Conservation (phyloP, 2,888 invertebrate genomes). For the Drosophila stalkeri region DNA sequence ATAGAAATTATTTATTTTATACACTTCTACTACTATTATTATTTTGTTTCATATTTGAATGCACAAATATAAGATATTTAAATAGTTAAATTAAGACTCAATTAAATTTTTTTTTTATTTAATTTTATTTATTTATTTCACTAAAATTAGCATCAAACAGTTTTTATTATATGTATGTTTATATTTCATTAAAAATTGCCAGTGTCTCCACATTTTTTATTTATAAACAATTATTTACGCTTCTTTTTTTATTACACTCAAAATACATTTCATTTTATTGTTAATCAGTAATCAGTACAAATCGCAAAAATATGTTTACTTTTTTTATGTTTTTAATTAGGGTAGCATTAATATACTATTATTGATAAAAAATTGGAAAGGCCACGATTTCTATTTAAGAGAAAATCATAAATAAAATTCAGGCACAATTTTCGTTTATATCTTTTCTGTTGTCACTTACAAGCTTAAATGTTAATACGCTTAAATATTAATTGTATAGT, state of each 20-base stretch:
- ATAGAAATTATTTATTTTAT: too few species aligned
- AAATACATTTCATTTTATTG: slow-evolving; percentile 46
- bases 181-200: slow-evolving; percentile 42
- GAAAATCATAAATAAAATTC: slow-evolving; percentile 37
- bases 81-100: not conserved
- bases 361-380: slow-evolving; percentile 43
- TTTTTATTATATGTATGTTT: slow-evolving; percentile 30
- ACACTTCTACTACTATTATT: too few species aligned
- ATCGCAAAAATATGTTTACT: slow-evolving; percentile 65
- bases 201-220: slow-evolving; percentile 33
- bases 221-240: slow-evolving; percentile 36
- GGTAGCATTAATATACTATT: slow-evolving; percentile 50
- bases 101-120: slow-evolving; percentile 9
- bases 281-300: slow-evolving; percentile 83
- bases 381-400: slow-evolving; percentile 21
- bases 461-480: slow-evolving; percentile 77
- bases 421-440: slow-evolving; percentile 25
- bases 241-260: slow-evolving; percentile 34
- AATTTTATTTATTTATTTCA: slow-evolving; percentile 52
- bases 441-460: slow-evolving; percentile 47
- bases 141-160: slow-evolving; percentile 74
- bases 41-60: too few species aligned
- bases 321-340: slow-evolving; percentile 29
- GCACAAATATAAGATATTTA: too few species aligned
- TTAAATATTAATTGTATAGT: slow-evolving; percentile 74